Evolutionary conservation across 2,797 vertebrate genomes (phyloP).

Genomic region (Hypotaenidia okinawae): DNA sequence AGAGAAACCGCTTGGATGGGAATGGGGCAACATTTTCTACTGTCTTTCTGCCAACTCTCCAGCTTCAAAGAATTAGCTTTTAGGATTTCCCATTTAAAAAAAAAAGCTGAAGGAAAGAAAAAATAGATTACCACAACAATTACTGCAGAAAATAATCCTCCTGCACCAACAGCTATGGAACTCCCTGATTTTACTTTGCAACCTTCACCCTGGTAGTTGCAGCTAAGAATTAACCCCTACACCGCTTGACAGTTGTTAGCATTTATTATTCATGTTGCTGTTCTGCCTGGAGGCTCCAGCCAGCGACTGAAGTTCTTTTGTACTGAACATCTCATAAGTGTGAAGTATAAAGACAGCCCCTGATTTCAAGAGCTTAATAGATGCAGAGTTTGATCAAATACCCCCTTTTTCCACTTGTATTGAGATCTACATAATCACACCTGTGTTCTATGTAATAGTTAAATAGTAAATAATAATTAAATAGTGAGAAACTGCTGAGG

Average conservation of each 20-base stretch:
- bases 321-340: not conserved
- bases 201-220: not conserved
- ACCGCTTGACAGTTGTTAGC: not conserved
- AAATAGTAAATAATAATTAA: conserved; percentile 22
- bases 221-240: not conserved
- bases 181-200: conserved; percentile 42
- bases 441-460: not conserved
- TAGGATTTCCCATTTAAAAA: conserved; percentile 68
- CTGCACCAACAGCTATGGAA: conserved; percentile 17
- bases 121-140: conserved; percentile 48
- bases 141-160: conserved; percentile 22
- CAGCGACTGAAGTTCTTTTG: not conserved
- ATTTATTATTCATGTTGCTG: not conserved
- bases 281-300: not conserved
- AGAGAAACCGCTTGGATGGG: conserved; percentile 33
- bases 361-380: not conserved
- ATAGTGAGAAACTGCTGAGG: not conserved
- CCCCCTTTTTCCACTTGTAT: not conserved
- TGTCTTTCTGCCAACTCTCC: conserved; percentile 57
- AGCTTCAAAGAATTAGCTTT: conserved; percentile 67
- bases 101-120: conserved; percentile 36
- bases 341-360: not conserved
- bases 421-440: not conserved
- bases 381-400: not conserved
- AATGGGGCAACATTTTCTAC: conserved; percentile 48